Base-by-base conservation (phyloP, 2,113 vertebrate species). In the Ciconia stormi region DNA sequence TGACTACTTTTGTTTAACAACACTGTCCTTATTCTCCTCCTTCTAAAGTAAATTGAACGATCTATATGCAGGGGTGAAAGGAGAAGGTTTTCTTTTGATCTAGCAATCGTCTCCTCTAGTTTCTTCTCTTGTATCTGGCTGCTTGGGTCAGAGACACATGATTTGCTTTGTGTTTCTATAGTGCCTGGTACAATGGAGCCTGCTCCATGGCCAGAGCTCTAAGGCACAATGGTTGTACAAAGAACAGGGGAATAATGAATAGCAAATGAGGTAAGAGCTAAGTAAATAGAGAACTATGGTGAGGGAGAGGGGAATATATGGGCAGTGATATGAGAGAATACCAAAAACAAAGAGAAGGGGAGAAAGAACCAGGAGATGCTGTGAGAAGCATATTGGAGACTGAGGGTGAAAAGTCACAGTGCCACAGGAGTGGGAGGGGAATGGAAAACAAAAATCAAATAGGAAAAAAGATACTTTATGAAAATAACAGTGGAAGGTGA, bases 31-130 rank as follows among this genome's bases (percentile, higher is more conserved):
- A 84, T 81, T 93, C 65, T 87, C 13, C 7, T 17, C 6, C 19
- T 74, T 91, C 47, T 79, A 76, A 92, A 93, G 34, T 59, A 97
- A 87, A 84, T 56, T 26, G 56, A 73, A 87, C 1, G 1, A 94
- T 91, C 44, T 90, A 29, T 84, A 52, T 65, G 65, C 55, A 87
- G 50, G n/a, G 55, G 85, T 89, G 69, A 94, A 95, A 87, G 73
- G 65, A 95, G 73, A 62, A 71, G 42, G 66, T 93, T 96, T 95
- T 76, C 78, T 93, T 97, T 94, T 91, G 73, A 85, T 90, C 46
- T 38, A 80, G 34, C 36, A 85, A 34, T 85, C 3, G 0, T 52
- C 34, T 93, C 53, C 70, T 88, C 85, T 70, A 69, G 82, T 93
- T 94, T 94, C 19, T 92, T 73, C 53, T 91, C 69, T 87, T 93